Evolutionary conservation across 2,888 invertebrate genomes (phyloP).

Genomic region (Norana najaformis): DNA sequence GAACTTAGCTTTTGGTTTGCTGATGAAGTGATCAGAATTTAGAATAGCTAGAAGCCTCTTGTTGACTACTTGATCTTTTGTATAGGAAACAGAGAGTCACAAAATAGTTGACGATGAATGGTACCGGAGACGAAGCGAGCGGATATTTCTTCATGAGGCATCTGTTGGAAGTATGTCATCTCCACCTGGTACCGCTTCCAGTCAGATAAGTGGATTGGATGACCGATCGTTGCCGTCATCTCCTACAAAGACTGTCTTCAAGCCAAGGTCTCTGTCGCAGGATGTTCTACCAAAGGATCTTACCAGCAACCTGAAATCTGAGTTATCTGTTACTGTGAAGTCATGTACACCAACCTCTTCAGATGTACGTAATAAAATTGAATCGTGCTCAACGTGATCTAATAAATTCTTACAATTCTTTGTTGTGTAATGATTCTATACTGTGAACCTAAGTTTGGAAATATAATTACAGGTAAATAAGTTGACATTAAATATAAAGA

Average conservation of each 20-base stretch:
- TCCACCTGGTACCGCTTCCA: not conserved
- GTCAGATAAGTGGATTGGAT: not conserved
- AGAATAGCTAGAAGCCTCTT: not conserved
- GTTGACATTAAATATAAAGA: too few species aligned
- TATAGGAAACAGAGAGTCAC: not conserved
- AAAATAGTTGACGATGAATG: slow-evolving; percentile 29
- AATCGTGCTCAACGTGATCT: not conserved
- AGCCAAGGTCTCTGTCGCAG: slow-evolving; percentile 7
- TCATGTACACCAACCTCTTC: not conserved
- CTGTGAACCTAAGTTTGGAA: not conserved
- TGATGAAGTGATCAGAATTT: too few species aligned
- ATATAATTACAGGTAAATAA: too few species aligned
- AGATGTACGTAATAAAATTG: not conserved
- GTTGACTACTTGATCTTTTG: not conserved
- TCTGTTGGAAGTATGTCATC: slow-evolving; percentile 9
- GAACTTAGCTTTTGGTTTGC: too few species aligned
- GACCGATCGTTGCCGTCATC: not conserved
- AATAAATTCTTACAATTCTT: not conserved
- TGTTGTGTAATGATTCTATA: not conserved
- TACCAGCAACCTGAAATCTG: not conserved
- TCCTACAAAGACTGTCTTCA: not conserved
- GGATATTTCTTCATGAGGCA: slow-evolving; percentile 62
- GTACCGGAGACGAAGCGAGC: slow-evolving; percentile 59
- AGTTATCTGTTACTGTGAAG: not conserved
- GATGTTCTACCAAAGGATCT: not conserved